Evolutionary conservation across 2,797 vertebrate genomes (phyloP).

Genomic region (Perodicticus potto): DNA sequence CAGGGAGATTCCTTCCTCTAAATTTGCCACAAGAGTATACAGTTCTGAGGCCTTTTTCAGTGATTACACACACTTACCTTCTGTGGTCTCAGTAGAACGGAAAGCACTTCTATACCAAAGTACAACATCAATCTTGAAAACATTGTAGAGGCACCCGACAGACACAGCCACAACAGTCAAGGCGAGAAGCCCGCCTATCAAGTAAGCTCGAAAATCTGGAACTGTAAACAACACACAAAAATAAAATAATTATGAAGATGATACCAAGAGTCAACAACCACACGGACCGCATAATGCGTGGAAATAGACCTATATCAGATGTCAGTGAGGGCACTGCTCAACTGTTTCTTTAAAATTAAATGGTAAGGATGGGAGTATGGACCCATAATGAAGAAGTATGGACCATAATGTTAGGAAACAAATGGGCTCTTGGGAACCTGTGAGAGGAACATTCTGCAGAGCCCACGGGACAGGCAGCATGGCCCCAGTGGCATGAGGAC

Average conservation of each 20-base stretch:
- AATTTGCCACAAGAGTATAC: not conserved
- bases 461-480: accelerated
- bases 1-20: not conserved
- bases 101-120: slow-evolving; percentile 80
- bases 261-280: not conserved
- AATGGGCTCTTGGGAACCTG: not conserved
- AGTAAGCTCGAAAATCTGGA: slow-evolving; percentile 65
- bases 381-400: too few relatives aligned
- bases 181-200: slow-evolving; percentile 67
- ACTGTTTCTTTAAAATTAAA: not conserved
- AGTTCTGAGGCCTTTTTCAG: not conserved
- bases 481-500: accelerated
- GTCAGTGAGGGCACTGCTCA: not conserved
- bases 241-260: not conserved
- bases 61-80: slow-evolving; percentile 60
- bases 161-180: not conserved
- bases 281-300: not conserved
- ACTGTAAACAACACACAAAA: slow-evolving; percentile 43
- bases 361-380: not conserved
- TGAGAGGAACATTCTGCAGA: not conserved
- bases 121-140: slow-evolving; percentile 75
- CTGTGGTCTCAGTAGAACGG: not conserved
- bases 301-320: not conserved
- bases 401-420: not conserved
- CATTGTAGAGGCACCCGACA: not conserved